These are phyloP conservation scores for Nibea albiflora DNA, from an alignment of 2,113 vertebrate genomes.

Conservation along the genomic window DNA sequence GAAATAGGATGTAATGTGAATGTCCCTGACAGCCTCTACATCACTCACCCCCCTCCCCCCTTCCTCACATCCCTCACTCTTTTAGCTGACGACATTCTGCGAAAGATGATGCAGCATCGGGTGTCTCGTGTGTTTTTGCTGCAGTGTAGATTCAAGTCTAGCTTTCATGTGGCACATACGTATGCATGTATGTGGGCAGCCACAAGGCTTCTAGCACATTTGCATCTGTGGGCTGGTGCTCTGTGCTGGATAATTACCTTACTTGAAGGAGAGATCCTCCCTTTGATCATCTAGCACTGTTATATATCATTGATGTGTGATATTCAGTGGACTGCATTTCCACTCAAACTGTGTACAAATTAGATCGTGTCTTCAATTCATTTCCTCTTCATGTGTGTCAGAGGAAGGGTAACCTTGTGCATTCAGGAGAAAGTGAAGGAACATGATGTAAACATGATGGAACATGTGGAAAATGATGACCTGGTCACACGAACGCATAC, in stretches of 20 bases:
- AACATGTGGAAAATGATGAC: background rate
- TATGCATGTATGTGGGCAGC: slow-evolving; percentile 9
- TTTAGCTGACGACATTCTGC: slow-evolving; percentile 49
- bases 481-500: background rate
- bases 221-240: slow-evolving; percentile 10
- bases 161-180: slow-evolving; percentile 18
- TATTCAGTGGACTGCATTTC: background rate
- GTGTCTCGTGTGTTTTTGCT: slow-evolving; percentile 9
- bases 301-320: slow-evolving; percentile 6
- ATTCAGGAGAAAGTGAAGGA: background rate
- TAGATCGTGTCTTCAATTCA: background rate
- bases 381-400: background rate
- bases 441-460: too few species aligned
- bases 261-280: slow-evolving; percentile 29
- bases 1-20: slow-evolving; percentile 46
- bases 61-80: slow-evolving; percentile 29
- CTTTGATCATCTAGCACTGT: slow-evolving; percentile 20
- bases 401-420: background rate
- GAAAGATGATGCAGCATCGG: slow-evolving; percentile 41
- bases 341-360: background rate
- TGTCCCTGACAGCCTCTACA: slow-evolving; percentile 58
- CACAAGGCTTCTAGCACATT: slow-evolving; percentile 2
- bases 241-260: slow-evolving; percentile 34
- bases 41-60: slow-evolving; percentile 40
- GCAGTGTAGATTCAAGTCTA: slow-evolving; percentile 17